Conservation (phyloP, 2,797 vertebrate species). For the Xiphophorus birchmanni region DNA sequence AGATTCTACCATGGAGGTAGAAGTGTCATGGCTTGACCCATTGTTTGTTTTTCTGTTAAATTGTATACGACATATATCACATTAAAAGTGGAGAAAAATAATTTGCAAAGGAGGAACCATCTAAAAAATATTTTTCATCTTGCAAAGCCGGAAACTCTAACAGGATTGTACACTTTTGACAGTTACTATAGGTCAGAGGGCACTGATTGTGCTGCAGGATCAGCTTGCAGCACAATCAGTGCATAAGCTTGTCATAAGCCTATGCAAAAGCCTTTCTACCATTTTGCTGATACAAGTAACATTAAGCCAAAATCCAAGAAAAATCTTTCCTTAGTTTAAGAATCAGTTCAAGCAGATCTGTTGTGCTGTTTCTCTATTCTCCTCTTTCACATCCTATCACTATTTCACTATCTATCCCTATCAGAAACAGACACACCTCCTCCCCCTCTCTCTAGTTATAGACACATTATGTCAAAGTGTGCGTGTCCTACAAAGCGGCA, state of each 20-base stretch:
- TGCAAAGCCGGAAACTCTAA: not conserved
- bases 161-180: not conserved
- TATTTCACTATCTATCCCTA: conserved; percentile 55
- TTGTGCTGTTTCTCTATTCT: conserved; percentile 19
- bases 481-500: conserved; percentile 81
- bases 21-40: not conserved
- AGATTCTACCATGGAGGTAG: not conserved
- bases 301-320: not conserved
- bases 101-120: not conserved
- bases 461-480: conserved; percentile 62
- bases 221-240: not conserved
- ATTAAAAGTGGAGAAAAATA: not conserved
- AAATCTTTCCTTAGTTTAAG: not conserved
- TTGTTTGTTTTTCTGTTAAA: not conserved
- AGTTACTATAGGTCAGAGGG: not conserved
- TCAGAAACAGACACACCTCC: conserved; percentile 55
- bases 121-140: not conserved
- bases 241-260: conserved; percentile 32
- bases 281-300: conserved; percentile 22
- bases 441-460: conserved; percentile 55
- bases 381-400: conserved; percentile 29
- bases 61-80: not conserved
- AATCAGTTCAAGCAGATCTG: not conserved
- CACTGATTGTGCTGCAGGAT: conserved; percentile 2
- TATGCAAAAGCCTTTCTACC: conserved; percentile 37